Conservation (phyloP, 2,113 vertebrate species). For the Conger conger region DNA sequence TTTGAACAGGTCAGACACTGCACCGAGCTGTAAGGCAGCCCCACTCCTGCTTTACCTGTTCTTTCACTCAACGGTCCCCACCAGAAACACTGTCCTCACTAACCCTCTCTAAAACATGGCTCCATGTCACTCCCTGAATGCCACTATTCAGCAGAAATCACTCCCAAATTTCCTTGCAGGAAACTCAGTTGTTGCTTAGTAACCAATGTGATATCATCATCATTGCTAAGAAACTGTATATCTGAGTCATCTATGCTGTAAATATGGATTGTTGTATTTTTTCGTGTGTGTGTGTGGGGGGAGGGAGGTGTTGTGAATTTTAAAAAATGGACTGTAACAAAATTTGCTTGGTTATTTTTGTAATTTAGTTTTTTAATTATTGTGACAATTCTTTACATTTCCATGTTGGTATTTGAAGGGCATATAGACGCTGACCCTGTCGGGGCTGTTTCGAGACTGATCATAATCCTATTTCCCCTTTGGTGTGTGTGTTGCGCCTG, state of each 20-base stretch:
- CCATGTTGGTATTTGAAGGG: conserved; percentile 6
- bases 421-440: neutral
- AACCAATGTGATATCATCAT: conserved; percentile 54
- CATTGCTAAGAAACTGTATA: conserved; percentile 61
- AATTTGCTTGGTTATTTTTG: conserved; percentile 61
- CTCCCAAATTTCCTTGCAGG: conserved; percentile 23
- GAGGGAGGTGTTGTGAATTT: conserved; percentile 61
- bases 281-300: conserved; percentile 48
- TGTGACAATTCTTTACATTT: neutral
- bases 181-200: conserved; percentile 69
- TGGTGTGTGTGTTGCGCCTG: neutral
- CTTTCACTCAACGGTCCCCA: neutral
- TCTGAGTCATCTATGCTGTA: conserved; percentile 64
- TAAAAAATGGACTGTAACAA: conserved; percentile 64
- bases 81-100: neutral
- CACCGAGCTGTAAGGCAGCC: neutral
- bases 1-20: neutral
- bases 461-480: neutral
- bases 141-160: conserved; percentile 22
- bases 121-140: neutral
- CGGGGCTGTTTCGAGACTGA: neutral
- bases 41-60: neutral
- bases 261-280: conserved; percentile 58
- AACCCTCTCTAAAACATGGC: neutral
- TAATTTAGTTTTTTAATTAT: conserved; percentile 36